Evolutionary conservation across 2,797 vertebrate genomes (phyloP).

Genomic region (Xenentodon cancila): DNA sequence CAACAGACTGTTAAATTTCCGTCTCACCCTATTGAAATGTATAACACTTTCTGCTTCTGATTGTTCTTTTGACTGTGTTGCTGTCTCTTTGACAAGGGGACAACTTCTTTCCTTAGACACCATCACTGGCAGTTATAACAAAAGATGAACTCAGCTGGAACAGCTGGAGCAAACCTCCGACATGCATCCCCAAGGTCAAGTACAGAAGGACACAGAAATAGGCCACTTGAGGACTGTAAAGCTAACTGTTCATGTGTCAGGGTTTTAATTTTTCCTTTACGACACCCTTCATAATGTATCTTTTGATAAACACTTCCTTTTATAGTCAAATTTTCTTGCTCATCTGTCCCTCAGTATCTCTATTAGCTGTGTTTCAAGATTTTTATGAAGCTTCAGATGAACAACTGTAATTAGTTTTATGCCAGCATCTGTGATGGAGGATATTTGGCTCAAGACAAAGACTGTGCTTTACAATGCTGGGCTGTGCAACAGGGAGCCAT

Average conservation of each 20-base stretch:
- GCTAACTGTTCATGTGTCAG: conserved; percentile 21
- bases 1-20: conserved; percentile 22
- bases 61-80: conserved; percentile 49
- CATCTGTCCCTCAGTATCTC: conserved; percentile 58
- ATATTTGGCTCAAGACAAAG: conserved; percentile 57
- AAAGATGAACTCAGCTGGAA: conserved; percentile 68
- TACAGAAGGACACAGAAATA: conserved; percentile 56
- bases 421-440: conserved; percentile 62
- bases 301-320: conserved; percentile 59
- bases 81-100: conserved; percentile 68
- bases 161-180: conserved; percentile 70
- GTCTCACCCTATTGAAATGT: conserved; percentile 5
- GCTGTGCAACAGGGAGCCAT: conserved; percentile 47
- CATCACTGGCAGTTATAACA: conserved; percentile 72
- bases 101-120: conserved; percentile 64
- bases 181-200: conserved; percentile 63
- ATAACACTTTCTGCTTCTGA: conserved; percentile 19
- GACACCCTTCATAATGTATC: conserved; percentile 44
- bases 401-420: conserved; percentile 66
- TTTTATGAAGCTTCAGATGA: conserved; percentile 69
- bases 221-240: conserved; percentile 59
- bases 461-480: conserved; percentile 54
- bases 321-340: conserved; percentile 41
- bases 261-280: conserved; percentile 34
- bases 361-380: conserved; percentile 56